phyloP scores from a whole-genome alignment of 2,888 invertebrate genomes.

The Julus scandinavius region DNA sequence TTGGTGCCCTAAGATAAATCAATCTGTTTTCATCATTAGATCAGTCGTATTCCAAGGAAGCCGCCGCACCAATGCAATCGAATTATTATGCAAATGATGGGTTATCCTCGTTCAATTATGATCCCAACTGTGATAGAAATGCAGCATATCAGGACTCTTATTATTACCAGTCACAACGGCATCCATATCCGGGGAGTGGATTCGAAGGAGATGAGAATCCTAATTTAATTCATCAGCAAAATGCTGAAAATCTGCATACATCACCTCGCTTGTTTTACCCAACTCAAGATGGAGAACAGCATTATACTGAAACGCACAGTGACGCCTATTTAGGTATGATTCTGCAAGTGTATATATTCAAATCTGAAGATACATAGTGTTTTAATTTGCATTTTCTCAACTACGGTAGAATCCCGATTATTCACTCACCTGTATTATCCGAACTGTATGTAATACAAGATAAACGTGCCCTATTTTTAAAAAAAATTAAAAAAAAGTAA shows the following conservation, averaged over 20 bases:
- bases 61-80: background rate
- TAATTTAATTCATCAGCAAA: conserved; percentile 6
- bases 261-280: background rate
- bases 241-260: conserved; percentile 1
- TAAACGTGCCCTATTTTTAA: no score
- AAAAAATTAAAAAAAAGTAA: no score
- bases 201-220: conserved; percentile 12
- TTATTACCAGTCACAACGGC: conserved; percentile 39
- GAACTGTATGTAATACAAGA: no score
- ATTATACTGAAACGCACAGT: conserved; percentile 37
- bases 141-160: conserved; percentile 24
- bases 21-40: background rate
- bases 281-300: conserved; percentile 4
- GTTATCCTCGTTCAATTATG: background rate
- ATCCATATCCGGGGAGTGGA: conserved; percentile 18
- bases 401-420: no score
- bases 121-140: conserved; percentile 40
- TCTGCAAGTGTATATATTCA: background rate
- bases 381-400: no score
- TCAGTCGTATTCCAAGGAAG: conserved; percentile 28
- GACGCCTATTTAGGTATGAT: background rate
- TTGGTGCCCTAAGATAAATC: background rate
- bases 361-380: no score
- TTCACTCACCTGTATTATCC: no score
- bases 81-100: conserved; percentile 22